Conservation (phyloP, 1,140 invertebrate species). For the Panagrolaimus sp. region DNA sequence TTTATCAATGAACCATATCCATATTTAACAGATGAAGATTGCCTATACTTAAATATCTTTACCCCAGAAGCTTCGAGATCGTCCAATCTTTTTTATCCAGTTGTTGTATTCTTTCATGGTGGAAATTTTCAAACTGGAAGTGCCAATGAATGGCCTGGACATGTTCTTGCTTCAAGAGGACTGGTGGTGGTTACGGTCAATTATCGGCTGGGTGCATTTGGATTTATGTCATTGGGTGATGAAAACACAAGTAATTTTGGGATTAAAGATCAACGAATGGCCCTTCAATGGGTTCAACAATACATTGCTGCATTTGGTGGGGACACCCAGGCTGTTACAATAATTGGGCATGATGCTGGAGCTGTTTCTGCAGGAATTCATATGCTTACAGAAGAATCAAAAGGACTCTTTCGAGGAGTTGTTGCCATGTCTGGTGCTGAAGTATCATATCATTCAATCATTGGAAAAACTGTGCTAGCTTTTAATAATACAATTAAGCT, state of each 20-base stretch:
- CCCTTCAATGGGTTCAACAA: constrained; percentile 64
- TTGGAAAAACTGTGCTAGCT: constrained; percentile 51
- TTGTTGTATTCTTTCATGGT: constrained; percentile 64
- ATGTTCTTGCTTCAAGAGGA: constrained; percentile 59
- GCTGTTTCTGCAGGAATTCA: constrained; percentile 75
- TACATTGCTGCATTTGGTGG: constrained; percentile 59
- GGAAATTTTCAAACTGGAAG: constrained; percentile 66
- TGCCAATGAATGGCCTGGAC: constrained; percentile 60
- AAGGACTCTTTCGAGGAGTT: constrained; percentile 49
- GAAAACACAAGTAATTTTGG: constrained; percentile 62
- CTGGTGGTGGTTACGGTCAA: constrained; percentile 64
- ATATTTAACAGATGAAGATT: constrained; percentile 46
- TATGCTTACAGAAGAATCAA: constrained; percentile 69
- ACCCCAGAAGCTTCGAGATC: constrained; percentile 47
- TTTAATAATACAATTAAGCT: constrained; percentile 56
- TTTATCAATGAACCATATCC: constrained; percentile 49
- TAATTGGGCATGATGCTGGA: constrained; percentile 67
- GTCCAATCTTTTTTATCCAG: constrained; percentile 58
- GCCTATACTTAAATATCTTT: constrained; percentile 53
- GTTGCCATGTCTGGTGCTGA: constrained; percentile 56
- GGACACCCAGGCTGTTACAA: constrained; percentile 63
- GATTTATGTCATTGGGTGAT: constrained; percentile 56
- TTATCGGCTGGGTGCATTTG: constrained; percentile 62
- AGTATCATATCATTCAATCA: constrained; percentile 55
- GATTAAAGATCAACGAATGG: constrained; percentile 77